Conservation (phyloP, 1,140 invertebrate genomes). For the Chelonus insularis region DNA sequence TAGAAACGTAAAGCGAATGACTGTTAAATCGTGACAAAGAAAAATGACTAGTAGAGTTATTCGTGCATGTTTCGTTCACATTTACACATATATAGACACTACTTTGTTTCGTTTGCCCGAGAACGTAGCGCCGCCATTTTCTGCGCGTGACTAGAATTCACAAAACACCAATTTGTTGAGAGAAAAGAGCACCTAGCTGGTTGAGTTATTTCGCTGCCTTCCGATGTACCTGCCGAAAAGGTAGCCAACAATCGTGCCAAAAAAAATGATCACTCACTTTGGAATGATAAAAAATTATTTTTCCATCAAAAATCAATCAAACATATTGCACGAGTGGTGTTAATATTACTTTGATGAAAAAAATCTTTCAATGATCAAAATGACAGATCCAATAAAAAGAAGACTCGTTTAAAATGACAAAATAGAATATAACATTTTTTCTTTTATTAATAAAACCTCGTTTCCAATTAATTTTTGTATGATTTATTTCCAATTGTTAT, state of each 20-base stretch:
- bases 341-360: too few relatives aligned
- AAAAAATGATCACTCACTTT: neutral
- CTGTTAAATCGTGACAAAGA: constrained; percentile 19
- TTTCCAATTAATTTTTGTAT: too few relatives aligned
- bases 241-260: constrained; percentile 7
- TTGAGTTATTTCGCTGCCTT: constrained; percentile 22
- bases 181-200: constrained; percentile 12
- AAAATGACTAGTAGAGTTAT: constrained; percentile 11
- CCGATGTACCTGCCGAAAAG: constrained; percentile 9
- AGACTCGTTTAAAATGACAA: too few relatives aligned
- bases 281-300: neutral
- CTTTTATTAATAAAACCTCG: too few relatives aligned
- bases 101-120: constrained; percentile 21
- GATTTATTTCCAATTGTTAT: too few relatives aligned
- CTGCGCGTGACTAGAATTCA: constrained; percentile 24
- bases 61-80: neutral
- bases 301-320: too few relatives aligned
- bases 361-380: too few relatives aligned
- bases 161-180: constrained; percentile 26
- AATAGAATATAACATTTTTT: too few relatives aligned
- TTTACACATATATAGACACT: constrained; percentile 8
- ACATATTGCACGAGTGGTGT: too few relatives aligned
- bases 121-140: constrained; percentile 26
- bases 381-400: too few relatives aligned
- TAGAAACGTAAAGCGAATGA: constrained; percentile 12